Base-by-base conservation (phyloP, 1,140 invertebrate species). In the Drosophila leontia region DNA sequence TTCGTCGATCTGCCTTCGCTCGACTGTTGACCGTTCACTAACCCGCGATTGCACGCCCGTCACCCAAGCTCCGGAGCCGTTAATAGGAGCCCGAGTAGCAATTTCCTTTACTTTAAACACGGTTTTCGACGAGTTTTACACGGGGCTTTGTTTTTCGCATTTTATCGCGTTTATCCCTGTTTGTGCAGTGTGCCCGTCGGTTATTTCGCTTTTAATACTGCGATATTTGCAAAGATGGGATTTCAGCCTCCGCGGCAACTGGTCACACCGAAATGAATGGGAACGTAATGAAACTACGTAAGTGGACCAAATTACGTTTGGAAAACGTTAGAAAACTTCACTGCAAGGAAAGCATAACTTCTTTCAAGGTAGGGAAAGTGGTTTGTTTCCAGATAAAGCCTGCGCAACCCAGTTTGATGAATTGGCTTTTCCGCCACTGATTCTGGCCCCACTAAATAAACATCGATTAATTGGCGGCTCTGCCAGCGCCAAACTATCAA, bases 131-230 rank as follows among this genome's bases (percentile, higher is more conserved):
- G 34, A 51, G 37, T 74, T 70, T 78, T 75, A 37, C 71, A 85
- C 72, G 82, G 81, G 82, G 62, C 74, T 85, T 84, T 84, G 82
- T 85, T 85, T 81, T 85, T 86, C 50, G 50, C 50, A 51, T 51
- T 51, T 51, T 51, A 32, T 51, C 48, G 48, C 44, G 19, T 45
- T 45, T 45, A 45, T 45, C 17, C 45, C 45, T 48, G 45, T 48
- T 48, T 48, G 45, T 48, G 45, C 45, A 48, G 45, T 48, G 23
- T 48, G 45, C 23, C 45, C 45, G 23, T 13, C 13, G 15, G 0
- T 7, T 3, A 8, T n/a, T 41, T 15, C 39, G 15, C 15, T 7
- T n/a, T n/a, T 41, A 41, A n/a, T 41, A 15, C 39, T n/a, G 15
- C n/a, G 7, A 41, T n/a, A 41, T 41, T 7, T 7, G 39, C 15